Evolutionary conservation across 2,888 invertebrate genomes (phyloP).

Genomic region (Lasiommata megera): DNA sequence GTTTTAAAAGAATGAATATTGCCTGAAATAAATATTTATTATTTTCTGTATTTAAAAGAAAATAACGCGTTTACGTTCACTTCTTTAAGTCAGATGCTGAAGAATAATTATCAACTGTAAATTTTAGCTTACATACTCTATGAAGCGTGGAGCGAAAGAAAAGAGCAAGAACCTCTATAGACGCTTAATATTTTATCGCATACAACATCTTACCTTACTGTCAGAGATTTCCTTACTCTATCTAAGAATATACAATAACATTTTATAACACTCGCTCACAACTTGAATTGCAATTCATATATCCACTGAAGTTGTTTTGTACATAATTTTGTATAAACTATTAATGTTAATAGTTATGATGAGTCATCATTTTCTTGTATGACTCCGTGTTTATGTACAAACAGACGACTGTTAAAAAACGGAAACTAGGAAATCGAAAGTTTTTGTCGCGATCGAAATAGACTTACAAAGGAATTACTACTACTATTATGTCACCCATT

Average conservation of each 20-base stretch:
- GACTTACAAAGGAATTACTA: not conserved
- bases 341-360: not conserved
- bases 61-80: too few relatives aligned
- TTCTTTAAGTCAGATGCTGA: too few relatives aligned
- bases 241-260: not conserved
- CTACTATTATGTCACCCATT: not conserved
- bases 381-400: not conserved
- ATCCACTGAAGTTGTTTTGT: not conserved
- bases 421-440: conserved; percentile 10
- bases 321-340: not conserved
- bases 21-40: too few relatives aligned
- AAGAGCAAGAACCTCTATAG: too few relatives aligned
- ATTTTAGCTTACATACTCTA: too few relatives aligned
- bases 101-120: too few relatives aligned
- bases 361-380: not conserved
- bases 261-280: not conserved
- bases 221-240: too few relatives aligned
- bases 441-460: conserved; percentile 8
- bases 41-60: not conserved
- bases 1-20: conserved; percentile 5
- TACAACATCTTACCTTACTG: too few relatives aligned
- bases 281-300: not conserved
- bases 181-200: too few relatives aligned
- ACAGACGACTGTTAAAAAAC: conserved; percentile 4
- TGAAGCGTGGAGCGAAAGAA: too few relatives aligned